Conservation (phyloP, 2,797 vertebrate genomes). For the Mastacembelus armatus region DNA sequence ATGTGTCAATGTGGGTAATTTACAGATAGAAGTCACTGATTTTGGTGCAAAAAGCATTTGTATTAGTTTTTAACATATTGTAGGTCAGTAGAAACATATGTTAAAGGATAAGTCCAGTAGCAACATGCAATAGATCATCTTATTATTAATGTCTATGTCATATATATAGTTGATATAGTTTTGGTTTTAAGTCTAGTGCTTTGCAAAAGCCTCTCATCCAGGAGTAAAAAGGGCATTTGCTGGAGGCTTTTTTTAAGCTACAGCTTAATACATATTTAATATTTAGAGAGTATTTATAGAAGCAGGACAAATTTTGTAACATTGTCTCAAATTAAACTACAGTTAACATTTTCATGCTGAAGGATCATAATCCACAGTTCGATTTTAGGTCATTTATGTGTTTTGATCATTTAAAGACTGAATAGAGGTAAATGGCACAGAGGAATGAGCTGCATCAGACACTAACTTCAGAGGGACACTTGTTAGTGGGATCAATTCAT, state of each 20-base stretch:
- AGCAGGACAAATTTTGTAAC: neutral
- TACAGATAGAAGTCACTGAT: too few species aligned
- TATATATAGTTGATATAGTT: too few species aligned
- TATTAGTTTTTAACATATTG: neutral
- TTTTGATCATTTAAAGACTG: neutral
- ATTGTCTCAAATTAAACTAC: neutral
- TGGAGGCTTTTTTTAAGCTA: neutral
- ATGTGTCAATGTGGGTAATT: too few species aligned
- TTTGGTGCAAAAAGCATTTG: neutral
- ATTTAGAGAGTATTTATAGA: neutral
- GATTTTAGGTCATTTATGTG: neutral
- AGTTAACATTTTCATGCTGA: neutral
- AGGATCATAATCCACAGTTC: neutral
- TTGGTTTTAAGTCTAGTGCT: too few species aligned
- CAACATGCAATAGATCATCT: too few species aligned
- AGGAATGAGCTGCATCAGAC: neutral
- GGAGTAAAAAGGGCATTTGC: conserved; percentile 1
- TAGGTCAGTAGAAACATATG: too few species aligned
- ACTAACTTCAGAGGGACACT: neutral
- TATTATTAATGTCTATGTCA: too few species aligned
- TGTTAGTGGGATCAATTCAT: neutral
- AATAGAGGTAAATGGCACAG: neutral
- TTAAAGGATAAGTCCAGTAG: too few species aligned
- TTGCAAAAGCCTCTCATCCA: neutral
- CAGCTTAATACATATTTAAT: neutral